A percentile compares a stretch with the other conserved stretches of the same genome.
Conservation (phyloP, 1,140 invertebrate genomes). For the Trichoplusia ni region DNA sequence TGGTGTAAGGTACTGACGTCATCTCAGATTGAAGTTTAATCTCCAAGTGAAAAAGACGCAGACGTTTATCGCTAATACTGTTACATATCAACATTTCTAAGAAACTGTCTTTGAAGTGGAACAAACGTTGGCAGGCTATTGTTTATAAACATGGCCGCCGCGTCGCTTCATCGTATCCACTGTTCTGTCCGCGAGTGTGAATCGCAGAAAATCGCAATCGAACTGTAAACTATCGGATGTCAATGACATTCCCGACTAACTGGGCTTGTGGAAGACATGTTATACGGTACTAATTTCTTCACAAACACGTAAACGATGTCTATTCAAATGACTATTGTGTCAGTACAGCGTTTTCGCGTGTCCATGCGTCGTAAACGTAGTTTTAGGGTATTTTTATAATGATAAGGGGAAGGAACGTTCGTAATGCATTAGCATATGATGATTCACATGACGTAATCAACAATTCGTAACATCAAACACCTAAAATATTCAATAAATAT, state of each 20-base stretch:
- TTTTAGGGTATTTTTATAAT: neutral
- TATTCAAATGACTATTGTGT: neutral
- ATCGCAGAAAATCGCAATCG: conserved; percentile 41
- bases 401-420: neutral
- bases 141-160: conserved; percentile 49
- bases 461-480: no score
- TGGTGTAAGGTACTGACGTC: conserved; percentile 9
- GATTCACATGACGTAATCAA: no score
- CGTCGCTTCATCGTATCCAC: conserved; percentile 3
- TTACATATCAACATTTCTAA: conserved; percentile 28
- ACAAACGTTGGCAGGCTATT: conserved; percentile 36
- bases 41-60: neutral
- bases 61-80: neutral
- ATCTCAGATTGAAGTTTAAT: neutral
- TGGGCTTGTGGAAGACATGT: neutral
- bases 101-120: conserved; percentile 37
- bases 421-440: neutral
- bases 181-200: conserved; percentile 32
- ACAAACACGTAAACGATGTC: neutral
- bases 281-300: conserved; percentile 3
- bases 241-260: conserved; percentile 34
- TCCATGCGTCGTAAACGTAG: neutral
- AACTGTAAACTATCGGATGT: conserved; percentile 26
- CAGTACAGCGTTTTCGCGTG: conserved; percentile 20
- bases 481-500: no score